Base-by-base conservation (phyloP, 2,888 invertebrate species). In the Pecten maximus region DNA sequence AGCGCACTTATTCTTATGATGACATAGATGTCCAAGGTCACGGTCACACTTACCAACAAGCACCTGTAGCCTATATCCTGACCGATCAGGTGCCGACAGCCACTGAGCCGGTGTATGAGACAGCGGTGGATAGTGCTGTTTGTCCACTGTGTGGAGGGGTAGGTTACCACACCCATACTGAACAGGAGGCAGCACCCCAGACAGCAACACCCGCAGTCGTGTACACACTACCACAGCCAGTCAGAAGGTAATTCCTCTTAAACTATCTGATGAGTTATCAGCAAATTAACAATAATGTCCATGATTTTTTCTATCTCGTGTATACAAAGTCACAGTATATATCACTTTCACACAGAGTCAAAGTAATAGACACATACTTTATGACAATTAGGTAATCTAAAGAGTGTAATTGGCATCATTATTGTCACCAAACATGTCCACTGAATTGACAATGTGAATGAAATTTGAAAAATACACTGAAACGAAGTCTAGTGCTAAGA, bases 101-200 rank as follows among this genome's bases (percentile, higher is more conserved):
- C 35, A 35, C 74, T 74, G 92, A 90, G 19, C 74, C 74, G 12
- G 74, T 74, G 74, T 74, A 74, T 50, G 87, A 92, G 35, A 90
- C 91, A 48, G 92, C 92, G 23, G 92, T 94, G 12, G 92, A 94
- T 88, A 94, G 93, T 8, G 91, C 92, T 3, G 87, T 91, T 4
- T 95, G 95, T 91, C 95, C 95, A 40, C 90, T 95, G 90, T 95
- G 95, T 93, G 95, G 95, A 35, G 93, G 94, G 2, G 60, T 91
- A 0, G 92, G 93, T 8, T 93, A 92, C 88, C 95, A 95, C 89
- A 93, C 94, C 23, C 95, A 95, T 86, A 94, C 93, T 88, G 94
- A 93, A 54, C 94, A 92, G 89, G 92, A 74, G 35, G 28, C 74
- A 74, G 35, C 74, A 35, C 74, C 74, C 19, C 35, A 35, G 23